Percentiles rank a stretch among this genome's conserved stretches.
Evolutionary conservation across 2,797 vertebrate species (phyloP).

Genomic region (Mareca strepera): DNA sequence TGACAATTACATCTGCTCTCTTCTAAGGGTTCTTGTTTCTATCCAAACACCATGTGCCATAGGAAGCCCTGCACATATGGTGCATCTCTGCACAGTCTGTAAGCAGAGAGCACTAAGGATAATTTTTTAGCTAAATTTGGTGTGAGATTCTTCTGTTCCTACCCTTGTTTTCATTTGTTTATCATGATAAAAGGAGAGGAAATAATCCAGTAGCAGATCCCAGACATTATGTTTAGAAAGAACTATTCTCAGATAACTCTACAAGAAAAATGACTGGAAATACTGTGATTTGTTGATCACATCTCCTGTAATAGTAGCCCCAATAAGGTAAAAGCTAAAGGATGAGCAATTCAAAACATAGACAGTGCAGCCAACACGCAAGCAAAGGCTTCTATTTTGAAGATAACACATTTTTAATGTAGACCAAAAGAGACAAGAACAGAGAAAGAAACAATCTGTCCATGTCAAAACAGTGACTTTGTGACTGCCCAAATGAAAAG

Average conservation of each 20-base stretch:
- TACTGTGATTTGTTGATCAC: background rate
- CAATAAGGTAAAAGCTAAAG: background rate
- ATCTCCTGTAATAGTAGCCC: background rate
- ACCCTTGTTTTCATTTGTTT: background rate
- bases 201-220: constrained; percentile 5
- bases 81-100: background rate
- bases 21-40: background rate
- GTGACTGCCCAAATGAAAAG: background rate
- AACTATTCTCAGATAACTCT: background rate
- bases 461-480: constrained; percentile 21
- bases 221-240: constrained; percentile 22
- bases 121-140: background rate
- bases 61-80: background rate
- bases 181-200: background rate
- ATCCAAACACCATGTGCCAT: background rate
- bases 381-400: constrained; percentile 37
- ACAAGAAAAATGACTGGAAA: constrained; percentile 41
- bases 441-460: constrained; percentile 30
- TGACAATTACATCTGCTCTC: background rate
- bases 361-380: background rate
- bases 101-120: background rate
- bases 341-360: background rate
- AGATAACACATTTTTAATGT: background rate
- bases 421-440: background rate
- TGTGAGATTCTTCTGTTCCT: background rate